Evolutionary conservation across 92 coral and sea anemone species (phyloP), one percentile per base, ranked within the genome.

Genomic region (Actinostola sp.): DNA sequence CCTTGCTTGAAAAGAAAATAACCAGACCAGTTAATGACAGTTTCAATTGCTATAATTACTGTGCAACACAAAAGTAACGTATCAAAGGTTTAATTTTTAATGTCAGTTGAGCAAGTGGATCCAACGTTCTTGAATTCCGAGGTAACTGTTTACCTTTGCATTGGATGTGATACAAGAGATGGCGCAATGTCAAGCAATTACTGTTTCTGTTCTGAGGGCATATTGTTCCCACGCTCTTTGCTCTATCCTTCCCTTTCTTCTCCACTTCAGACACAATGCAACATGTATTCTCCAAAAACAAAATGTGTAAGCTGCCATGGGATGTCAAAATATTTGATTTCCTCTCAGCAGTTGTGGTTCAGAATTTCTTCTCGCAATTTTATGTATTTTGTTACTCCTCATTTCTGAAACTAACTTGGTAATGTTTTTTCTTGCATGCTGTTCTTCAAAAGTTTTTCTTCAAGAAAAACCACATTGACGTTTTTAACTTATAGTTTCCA

Each of bases 401-500:
- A 14, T 2, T 53, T 53, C 27, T 20, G 3, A 20, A 53, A 53
- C 24, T 23, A 20, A 9, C 12, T 16, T 13, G 26, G 8, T 14
- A 49, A 21, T 6, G 3, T 17, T 6, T 49, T 15, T 21, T 49
- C 19, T 49, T 21, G 25, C 4, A 3, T 21, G 25, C 15, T 15
- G 27, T 20, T 10, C 3, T 53, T 53, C 5, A 53, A 23, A 5
- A 53, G 30, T 13, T 48, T 48, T 48, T 9, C 19, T 48, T 48
- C 54, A 48, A 48, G 19, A 53, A 10, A 53, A 1, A 53, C 60
- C 25, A 27, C 63, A 57, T 57, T 30, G 63, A 24, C 36, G 63
- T 57, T 24, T 57, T 27, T 57, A 57, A 26, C 39, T 17, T 12
- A 2, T 29, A 38, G 63, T 57, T 57, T 27, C 39, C 63, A 57